Evolutionary conservation across 1,140 invertebrate species (phyloP), one percentile per base, ranked within the genome.

Genomic region (Metopolophium dirhodum): DNA sequence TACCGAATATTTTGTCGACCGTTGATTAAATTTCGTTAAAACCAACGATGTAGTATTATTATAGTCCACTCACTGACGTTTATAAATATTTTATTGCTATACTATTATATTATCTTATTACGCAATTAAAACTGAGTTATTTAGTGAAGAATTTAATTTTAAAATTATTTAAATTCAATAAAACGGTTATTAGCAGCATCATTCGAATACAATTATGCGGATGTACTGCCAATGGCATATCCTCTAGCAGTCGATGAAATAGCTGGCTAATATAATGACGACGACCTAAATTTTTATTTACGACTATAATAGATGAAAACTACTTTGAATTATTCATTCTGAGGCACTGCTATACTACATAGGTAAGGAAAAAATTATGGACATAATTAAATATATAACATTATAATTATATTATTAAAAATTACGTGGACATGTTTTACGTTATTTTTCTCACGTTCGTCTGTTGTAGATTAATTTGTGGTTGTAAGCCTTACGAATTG

Each of bases 131-230:
- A 77, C n/a, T n/a, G 30, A n/a, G 61, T n/a, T 77, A n/a, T 77
- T 77, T n/a, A n/a, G 61, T 77, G 61, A 77, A 77, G 61, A n/a
- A 77, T 77, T 77, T 77, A 77, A 77, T 77, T 77, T 77, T n/a
- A n/a, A 77, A 77, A 77, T n/a, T 77, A n/a, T 77, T 77, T n/a
- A 18, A 77, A 77, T 77, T 77, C n/a, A n/a, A 77, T n/a, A 77
- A 77, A 77, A 77, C 61, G 30, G 30, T 77, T 77, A 77, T 77
- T 77, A 77, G 61, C 30, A 77, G n/a, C 61, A 35, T 77, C 6
- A 18, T 4, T 77, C 7, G 14, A 77, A 77, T 77, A 77, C 30
- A 77, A 77, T n/a, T n/a, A 77, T 77, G 61, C 61, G 61, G 61
- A 77, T 77, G 18, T 77, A 77, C 18, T 18, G 61, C 61, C 61